Percentiles rank a stretch among this genome's conserved stretches.
Evolutionary conservation across 2,888 invertebrate genomes (phyloP).

Genomic region (Zootermopsis nevadensis): DNA sequence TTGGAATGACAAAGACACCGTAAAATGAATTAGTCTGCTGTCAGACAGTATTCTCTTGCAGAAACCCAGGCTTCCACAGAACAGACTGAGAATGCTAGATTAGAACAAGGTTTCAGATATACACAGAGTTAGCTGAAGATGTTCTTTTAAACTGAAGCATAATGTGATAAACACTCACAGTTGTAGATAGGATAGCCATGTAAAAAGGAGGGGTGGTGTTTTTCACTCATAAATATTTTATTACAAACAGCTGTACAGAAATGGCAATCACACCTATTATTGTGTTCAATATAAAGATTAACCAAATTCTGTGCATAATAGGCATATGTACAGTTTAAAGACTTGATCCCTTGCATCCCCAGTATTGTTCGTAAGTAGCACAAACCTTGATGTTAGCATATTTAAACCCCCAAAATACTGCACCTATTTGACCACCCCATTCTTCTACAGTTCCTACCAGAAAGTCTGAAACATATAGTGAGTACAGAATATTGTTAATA

Average conservation of each 20-base stretch:
- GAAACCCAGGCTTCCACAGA: no score
- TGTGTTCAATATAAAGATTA: neutral
- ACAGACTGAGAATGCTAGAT: no score
- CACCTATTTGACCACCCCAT: slow-evolving; percentile 8
- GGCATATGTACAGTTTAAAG: slow-evolving; percentile 9
- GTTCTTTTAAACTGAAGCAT: no score
- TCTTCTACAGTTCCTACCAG: neutral
- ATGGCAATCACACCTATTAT: neutral
- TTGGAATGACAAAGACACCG: no score
- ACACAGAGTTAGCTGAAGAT: no score
- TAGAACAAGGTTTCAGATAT: no score
- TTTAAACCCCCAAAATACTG: neutral
- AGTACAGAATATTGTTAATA: neutral
- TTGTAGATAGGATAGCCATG: neutral
- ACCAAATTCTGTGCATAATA: neutral
- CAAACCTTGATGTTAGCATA: slow-evolving; percentile 5
- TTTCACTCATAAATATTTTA: slow-evolving; percentile 15
- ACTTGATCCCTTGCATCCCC: slow-evolving; percentile 13
- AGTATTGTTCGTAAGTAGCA: neutral
- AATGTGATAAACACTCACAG: neutral
- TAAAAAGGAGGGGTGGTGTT: neutral
- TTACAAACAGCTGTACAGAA: slow-evolving; percentile 15
- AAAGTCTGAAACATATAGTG: neutral
- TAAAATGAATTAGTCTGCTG: no score
- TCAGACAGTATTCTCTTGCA: no score